Conservation (phyloP, 2,113 vertebrate genomes). For the Heterotis niloticus region DNA sequence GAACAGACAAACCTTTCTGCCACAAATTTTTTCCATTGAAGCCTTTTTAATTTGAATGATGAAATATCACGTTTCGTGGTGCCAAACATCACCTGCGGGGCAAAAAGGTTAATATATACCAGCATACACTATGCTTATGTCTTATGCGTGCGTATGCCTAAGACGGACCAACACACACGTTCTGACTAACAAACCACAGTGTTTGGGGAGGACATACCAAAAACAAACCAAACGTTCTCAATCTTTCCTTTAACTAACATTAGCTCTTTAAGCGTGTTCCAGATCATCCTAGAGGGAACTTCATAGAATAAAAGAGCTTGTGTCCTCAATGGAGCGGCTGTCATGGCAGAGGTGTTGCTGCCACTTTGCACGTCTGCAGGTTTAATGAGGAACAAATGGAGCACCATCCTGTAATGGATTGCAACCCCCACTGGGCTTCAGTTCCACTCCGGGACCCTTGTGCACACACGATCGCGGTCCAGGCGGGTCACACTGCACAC, state of each 20-base stretch:
- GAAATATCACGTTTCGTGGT: no score
- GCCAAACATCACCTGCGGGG: no score
- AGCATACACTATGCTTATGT: no score
- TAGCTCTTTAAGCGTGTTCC: background rate
- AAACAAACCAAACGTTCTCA: no score
- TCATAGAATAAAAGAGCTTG: background rate
- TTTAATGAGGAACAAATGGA: background rate
- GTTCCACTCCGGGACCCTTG: background rate
- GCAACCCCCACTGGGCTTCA: background rate
- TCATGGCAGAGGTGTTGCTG: background rate
- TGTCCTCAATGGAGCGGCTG: background rate
- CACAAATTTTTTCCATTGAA: no score
- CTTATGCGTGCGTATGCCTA: background rate
- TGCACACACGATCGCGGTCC: background rate
- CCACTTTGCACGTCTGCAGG: background rate
- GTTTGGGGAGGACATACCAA: background rate
- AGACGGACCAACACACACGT: background rate
- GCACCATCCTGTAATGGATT: background rate
- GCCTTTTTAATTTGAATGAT: no score
- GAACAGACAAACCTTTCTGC: no score
- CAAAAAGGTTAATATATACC: no score
- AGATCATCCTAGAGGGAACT: background rate
- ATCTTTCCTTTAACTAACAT: no score
- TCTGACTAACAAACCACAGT: background rate
- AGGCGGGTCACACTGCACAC: background rate